phyloP scores from a whole-genome alignment of 2,797 vertebrate genomes.

The Phataginus tetradactyla region DNA sequence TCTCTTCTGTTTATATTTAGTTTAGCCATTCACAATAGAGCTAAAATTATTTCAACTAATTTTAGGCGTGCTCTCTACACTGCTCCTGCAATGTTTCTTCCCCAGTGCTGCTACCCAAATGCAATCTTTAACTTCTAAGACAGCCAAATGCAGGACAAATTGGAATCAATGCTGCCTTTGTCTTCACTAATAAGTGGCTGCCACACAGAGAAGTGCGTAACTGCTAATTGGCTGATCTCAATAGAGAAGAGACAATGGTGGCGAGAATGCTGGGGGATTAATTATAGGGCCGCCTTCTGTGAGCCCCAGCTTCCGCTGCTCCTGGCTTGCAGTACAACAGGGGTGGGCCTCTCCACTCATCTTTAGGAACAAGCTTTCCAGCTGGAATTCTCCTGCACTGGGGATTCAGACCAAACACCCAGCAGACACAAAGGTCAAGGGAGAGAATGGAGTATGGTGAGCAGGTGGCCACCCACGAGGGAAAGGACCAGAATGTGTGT shows the following conservation, averaged over 20 bases:
- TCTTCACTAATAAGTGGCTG: slow-evolving; percentile 88
- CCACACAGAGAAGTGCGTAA: slow-evolving; percentile 80
- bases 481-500: neutral
- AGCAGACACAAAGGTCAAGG: neutral
- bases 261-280: slow-evolving; percentile 79
- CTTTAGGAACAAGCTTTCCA: slow-evolving; percentile 40
- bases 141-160: slow-evolving; percentile 84
- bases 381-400: neutral
- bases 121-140: slow-evolving; percentile 81
- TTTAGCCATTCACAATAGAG: slow-evolving; percentile 77
- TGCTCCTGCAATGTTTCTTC: slow-evolving; percentile 75
- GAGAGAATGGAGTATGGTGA: neutral
- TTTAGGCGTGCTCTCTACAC: slow-evolving; percentile 80
- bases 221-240: slow-evolving; percentile 85
- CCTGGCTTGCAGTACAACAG: neutral
- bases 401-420: neutral
- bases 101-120: slow-evolving; percentile 59
- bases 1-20: slow-evolving; percentile 86
- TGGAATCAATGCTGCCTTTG: slow-evolving; percentile 85
- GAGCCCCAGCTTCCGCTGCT: slow-evolving; percentile 69
- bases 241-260: slow-evolving; percentile 82
- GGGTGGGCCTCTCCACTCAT: slow-evolving; percentile 30
- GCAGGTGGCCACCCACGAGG: neutral
- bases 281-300: slow-evolving; percentile 82
- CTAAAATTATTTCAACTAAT: slow-evolving; percentile 84